These are phyloP conservation scores for Menura novaehollandiae DNA, from an alignment of 2,113 vertebrate species.

Conservation along the genomic window DNA sequence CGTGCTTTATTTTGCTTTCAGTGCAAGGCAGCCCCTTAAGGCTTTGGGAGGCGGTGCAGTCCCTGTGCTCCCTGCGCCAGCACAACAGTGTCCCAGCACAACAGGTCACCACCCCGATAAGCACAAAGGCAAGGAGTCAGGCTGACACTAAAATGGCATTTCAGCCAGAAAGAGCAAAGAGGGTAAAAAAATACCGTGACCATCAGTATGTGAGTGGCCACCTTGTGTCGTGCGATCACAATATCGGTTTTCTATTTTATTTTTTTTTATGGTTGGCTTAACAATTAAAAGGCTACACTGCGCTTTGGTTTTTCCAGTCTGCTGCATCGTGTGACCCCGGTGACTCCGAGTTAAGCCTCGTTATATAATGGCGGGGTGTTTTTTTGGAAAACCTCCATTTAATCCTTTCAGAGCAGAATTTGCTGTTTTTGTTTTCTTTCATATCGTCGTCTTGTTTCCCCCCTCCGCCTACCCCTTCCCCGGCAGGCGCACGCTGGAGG, in stretches of 20 bases:
- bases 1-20: not conserved
- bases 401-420: slow-evolving; percentile 60
- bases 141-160: not conserved
- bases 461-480: not conserved
- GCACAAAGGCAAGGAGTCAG: not conserved
- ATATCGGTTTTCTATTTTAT: not conserved
- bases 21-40: not conserved
- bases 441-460: not conserved
- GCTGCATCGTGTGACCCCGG: not conserved
- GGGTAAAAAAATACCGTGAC: not conserved
- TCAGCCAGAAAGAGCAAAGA: not conserved
- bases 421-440: slow-evolving; percentile 52
- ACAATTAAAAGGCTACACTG: slow-evolving; percentile 4
- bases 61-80: accelerated
- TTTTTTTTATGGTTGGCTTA: slow-evolving; percentile 15
- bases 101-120: not conserved
- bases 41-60: accelerated
- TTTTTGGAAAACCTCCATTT: slow-evolving; percentile 63
- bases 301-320: slow-evolving; percentile 46
- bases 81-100: not conserved
- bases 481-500: not conserved
- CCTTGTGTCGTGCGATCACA: not conserved
- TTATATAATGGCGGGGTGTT: slow-evolving; percentile 4
- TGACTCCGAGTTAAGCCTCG: slow-evolving; percentile 7
- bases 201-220: not conserved